phyloP scores from a whole-genome alignment of 2,113 vertebrate species.

The Rattus rattus region DNA sequence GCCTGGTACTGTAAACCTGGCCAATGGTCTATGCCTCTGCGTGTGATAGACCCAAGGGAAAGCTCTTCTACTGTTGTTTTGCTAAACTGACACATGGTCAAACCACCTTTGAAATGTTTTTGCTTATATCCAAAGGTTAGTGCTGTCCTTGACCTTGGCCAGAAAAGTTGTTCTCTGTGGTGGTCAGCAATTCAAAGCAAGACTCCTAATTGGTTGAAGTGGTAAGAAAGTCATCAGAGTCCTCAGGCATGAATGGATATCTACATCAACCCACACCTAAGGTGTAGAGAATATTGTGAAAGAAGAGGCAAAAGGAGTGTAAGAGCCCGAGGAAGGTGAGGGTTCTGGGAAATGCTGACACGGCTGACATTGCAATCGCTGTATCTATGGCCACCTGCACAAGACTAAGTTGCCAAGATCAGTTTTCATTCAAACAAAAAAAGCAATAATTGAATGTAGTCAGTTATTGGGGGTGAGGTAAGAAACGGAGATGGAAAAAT shows the following conservation, averaged over 20 bases:
- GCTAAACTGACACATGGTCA: neutral
- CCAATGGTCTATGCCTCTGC: neutral
- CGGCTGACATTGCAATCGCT: neutral
- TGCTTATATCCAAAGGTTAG: neutral
- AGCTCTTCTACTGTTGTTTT: neutral
- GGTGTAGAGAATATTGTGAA: neutral
- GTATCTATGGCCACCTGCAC: neutral
- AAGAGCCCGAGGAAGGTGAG: neutral
- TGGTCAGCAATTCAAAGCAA: neutral
- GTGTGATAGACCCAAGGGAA: neutral
- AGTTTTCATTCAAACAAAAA: neutral
- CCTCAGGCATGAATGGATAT: neutral
- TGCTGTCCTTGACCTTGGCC: neutral
- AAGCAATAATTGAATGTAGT: neutral
- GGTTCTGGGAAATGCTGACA: neutral
- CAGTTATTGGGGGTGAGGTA: neutral
- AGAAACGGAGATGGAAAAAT: neutral
- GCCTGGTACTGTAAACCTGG: neutral
- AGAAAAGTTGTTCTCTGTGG: neutral
- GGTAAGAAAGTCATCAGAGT: neutral
- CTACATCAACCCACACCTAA: neutral
- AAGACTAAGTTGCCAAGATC: neutral
- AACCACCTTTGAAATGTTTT: neutral
- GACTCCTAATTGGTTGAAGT: neutral
- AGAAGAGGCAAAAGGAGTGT: neutral